Evolutionary conservation across 1,140 invertebrate species (phyloP).

Genomic region (Ridgeia piscesae): DNA sequence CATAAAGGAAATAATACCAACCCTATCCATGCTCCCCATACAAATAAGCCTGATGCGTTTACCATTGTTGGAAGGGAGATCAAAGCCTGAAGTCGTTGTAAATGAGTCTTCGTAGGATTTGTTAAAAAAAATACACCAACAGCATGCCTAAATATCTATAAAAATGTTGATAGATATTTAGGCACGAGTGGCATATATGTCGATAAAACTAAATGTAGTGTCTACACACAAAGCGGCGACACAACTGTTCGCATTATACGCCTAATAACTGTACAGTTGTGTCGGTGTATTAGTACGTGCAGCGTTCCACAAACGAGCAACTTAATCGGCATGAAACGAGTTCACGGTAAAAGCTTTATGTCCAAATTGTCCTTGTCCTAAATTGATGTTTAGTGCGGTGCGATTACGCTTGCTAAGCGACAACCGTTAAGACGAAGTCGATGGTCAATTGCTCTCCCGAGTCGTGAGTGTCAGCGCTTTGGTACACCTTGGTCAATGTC

Average conservation of each 20-base stretch:
- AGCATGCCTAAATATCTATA: background rate
- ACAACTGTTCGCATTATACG: background rate
- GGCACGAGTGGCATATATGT: background rate
- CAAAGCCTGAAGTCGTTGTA: background rate
- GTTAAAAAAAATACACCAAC: background rate
- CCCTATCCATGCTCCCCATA: background rate
- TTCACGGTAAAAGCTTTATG: background rate
- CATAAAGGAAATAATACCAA: background rate
- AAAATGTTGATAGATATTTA: background rate
- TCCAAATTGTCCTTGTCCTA: background rate
- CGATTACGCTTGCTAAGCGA: background rate
- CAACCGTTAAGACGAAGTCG: background rate
- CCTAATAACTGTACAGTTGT: background rate
- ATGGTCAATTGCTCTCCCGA: background rate
- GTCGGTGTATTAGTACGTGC: background rate
- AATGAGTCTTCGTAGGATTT: background rate
- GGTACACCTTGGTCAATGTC: background rate
- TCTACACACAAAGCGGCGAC: background rate
- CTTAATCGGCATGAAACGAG: background rate
- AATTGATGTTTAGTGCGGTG: background rate
- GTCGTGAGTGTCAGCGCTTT: background rate
- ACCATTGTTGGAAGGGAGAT: background rate
- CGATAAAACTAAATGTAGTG: no score
- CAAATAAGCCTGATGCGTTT: background rate
- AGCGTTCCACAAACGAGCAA: background rate